phyloP scores from a whole-genome alignment of 2,888 invertebrate species.

The Opisthograptis luteolata region DNA sequence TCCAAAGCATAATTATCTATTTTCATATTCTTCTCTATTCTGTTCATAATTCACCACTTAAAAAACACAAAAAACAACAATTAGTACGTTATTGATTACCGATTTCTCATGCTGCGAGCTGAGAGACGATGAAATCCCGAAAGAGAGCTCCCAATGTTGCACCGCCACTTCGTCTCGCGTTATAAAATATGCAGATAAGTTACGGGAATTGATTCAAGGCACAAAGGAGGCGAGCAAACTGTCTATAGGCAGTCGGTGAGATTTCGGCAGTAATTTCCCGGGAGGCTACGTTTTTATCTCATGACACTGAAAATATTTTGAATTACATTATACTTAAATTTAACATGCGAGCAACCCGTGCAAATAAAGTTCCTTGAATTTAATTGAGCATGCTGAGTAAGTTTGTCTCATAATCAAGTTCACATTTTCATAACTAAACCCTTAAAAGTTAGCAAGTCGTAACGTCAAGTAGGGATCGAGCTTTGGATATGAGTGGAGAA shows the following conservation, averaged over 20 bases:
- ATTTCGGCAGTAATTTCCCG: conserved; percentile 82
- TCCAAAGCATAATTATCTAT: too few relatives aligned
- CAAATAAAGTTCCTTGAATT: conserved; percentile 13
- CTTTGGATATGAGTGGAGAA: conserved; percentile 16
- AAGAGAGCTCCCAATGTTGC: conserved; percentile 60
- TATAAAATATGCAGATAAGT: conserved; percentile 83
- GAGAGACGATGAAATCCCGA: conserved; percentile 57
- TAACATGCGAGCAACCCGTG: conserved; percentile 13
- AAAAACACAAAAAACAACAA: conserved; percentile 4
- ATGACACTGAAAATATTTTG: conserved; percentile 73
- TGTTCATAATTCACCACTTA: neutral
- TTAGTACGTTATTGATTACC: conserved; percentile 20
- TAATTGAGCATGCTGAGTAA: conserved; percentile 12
- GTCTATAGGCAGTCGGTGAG: conserved; percentile 74
- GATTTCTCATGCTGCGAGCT: conserved; percentile 31
- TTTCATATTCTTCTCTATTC: too few relatives aligned
- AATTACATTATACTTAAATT: conserved; percentile 49
- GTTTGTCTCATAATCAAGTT: conserved; percentile 20
- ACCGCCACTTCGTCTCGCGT: conserved; percentile 72
- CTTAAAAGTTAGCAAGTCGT: conserved; percentile 44
- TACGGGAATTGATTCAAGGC: conserved; percentile 82
- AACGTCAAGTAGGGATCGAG: conserved; percentile 23
- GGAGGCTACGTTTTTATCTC: conserved; percentile 74
- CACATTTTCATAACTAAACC: conserved; percentile 29
- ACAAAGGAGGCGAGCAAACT: conserved; percentile 72